Evolutionary conservation across 2,113 vertebrate genomes (phyloP).

Genomic region (Piprites chloris): DNA sequence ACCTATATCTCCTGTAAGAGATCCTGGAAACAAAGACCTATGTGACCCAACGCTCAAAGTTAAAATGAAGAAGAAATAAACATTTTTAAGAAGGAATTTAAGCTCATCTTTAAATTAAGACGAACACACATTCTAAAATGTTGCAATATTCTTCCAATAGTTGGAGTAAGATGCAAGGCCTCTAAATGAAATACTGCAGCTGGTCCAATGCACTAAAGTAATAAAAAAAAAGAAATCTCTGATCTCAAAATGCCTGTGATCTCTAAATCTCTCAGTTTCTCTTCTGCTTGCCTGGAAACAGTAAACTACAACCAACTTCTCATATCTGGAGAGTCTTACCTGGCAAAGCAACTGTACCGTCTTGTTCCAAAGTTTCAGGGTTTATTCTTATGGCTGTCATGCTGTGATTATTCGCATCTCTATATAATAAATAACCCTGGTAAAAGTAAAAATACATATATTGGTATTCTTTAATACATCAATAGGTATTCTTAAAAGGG

Average conservation of each 20-base stretch:
- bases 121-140: neutral
- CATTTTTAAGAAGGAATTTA: neutral
- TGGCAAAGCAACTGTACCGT: constrained; percentile 90
- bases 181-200: neutral
- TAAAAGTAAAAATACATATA: neutral
- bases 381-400: constrained; percentile 95
- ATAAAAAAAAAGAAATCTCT: neutral
- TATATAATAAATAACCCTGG: constrained; percentile 94
- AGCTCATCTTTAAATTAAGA: neutral
- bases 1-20: neutral
- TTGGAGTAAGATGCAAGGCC: neutral
- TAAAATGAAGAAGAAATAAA: neutral
- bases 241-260: neutral
- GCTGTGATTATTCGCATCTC: constrained; percentile 91
- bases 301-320: neutral
- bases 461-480: neutral
- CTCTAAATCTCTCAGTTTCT: neutral
- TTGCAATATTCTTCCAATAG: neutral
- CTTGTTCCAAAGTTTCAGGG: constrained; percentile 95
- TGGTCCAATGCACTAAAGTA: neutral
- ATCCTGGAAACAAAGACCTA: neutral
- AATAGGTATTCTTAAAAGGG: neutral
- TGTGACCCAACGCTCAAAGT: neutral
- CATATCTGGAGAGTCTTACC: constrained; percentile 71
- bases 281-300: neutral